Conservation (phyloP, 2,113 vertebrate genomes). For the Vidua macroura region DNA sequence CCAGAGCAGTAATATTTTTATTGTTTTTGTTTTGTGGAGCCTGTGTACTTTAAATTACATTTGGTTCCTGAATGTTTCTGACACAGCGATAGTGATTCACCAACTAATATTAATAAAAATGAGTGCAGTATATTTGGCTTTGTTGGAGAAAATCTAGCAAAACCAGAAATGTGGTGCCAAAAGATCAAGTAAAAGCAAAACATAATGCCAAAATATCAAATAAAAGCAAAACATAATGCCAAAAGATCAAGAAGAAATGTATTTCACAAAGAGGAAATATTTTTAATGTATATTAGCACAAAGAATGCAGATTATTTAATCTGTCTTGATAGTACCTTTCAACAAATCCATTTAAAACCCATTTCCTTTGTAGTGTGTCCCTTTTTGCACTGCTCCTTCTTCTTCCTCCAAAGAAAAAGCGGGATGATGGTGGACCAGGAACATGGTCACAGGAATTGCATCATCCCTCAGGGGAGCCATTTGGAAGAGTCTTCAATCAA, state of each 20-base stretch:
- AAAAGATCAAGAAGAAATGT: neutral
- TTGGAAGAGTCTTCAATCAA: conserved; percentile 38
- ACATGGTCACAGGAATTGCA: neutral
- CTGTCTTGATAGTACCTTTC: neutral
- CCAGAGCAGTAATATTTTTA: neutral
- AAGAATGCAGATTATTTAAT: neutral
- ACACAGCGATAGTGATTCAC: neutral
- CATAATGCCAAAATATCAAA: neutral
- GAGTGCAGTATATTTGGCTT: neutral
- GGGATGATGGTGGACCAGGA: neutral
- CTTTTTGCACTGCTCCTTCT: neutral
- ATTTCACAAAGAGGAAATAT: neutral
- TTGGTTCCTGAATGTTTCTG: neutral
- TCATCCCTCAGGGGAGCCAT: conserved; percentile 28
- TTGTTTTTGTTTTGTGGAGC: neutral
- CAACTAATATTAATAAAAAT: neutral
- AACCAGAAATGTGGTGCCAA: neutral
- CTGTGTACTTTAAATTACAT: neutral
- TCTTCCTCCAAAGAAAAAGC: neutral
- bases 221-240: neutral
- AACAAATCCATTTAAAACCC: neutral
- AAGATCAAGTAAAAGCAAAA: neutral
- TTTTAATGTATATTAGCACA: neutral
- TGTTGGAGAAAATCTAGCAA: neutral
- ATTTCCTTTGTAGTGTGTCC: neutral